Conservation (phyloP, 2,113 vertebrate genomes). For the Etia nguti region DNA sequence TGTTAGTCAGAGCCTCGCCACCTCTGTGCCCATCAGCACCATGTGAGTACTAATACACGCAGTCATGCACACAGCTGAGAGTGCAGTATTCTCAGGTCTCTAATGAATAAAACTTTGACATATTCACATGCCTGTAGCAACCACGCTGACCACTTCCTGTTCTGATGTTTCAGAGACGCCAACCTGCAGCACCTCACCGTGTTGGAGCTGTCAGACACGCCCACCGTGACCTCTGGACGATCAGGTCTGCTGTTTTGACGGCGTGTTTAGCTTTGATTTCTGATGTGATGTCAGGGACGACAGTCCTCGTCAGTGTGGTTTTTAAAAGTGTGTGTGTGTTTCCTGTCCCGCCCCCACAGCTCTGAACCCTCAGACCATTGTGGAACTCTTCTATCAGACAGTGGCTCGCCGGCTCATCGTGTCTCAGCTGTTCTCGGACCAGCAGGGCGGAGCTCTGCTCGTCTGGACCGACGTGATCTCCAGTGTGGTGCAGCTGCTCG, state of each 20-base stretch:
- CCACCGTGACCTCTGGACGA: constrained; percentile 60
- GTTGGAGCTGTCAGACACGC: constrained; percentile 84
- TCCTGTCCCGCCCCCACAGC: constrained; percentile 51
- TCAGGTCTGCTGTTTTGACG: constrained; percentile 67
- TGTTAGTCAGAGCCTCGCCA: constrained; percentile 80
- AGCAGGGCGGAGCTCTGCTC: constrained; percentile 67
- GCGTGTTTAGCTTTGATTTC: neutral
- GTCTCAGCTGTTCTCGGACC: constrained; percentile 80
- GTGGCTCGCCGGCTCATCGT: constrained; percentile 81
- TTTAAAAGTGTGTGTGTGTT: neutral
- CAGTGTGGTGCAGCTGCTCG: constrained; percentile 76
- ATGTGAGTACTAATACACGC: constrained; percentile 77
- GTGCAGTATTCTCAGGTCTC: neutral
- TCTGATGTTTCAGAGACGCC: constrained; percentile 77
- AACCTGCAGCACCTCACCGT: constrained; percentile 93
- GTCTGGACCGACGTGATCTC: constrained; percentile 85
- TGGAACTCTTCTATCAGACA: constrained; percentile 93
- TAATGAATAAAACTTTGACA: neutral
- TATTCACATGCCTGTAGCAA: neutral
- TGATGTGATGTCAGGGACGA: neutral
- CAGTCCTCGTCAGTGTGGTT: neutral
- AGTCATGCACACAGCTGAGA: neutral
- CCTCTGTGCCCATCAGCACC: constrained; percentile 80
- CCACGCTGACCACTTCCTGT: neutral
- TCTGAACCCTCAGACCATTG: constrained; percentile 82